phyloP scores from a whole-genome alignment of 2,888 invertebrate species.

The Nemotelus nigrinus region DNA sequence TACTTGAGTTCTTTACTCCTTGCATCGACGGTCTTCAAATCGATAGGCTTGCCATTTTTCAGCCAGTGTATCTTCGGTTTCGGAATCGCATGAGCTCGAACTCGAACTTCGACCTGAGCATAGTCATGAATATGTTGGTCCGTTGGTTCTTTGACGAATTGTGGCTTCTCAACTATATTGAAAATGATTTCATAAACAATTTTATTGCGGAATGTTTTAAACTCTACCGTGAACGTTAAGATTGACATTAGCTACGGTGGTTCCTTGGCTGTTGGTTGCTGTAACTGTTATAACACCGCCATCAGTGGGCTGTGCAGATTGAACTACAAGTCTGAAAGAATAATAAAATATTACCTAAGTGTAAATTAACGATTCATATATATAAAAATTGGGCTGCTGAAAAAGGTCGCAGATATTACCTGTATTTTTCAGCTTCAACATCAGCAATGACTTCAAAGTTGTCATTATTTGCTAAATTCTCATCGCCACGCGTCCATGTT shows the following conservation, averaged over 20 bases:
- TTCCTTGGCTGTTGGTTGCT: constrained; percentile 82
- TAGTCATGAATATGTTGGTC: constrained; percentile 77
- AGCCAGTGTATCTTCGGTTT: constrained; percentile 85
- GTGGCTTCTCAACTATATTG: constrained; percentile 76
- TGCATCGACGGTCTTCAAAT: constrained; percentile 66
- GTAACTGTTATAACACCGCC: constrained; percentile 81
- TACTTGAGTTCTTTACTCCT: constrained; percentile 57
- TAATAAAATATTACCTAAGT: background rate
- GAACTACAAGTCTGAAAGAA: constrained; percentile 72
- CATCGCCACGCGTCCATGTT: constrained; percentile 72
- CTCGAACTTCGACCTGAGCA: constrained; percentile 73
- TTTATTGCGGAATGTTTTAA: constrained; percentile 9
- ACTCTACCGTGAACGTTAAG: constrained; percentile 79
- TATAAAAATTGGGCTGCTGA: background rate
- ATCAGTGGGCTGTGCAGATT: constrained; percentile 76
- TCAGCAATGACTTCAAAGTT: constrained; percentile 65
- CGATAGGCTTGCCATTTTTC: constrained; percentile 73
- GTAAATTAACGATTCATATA: background rate
- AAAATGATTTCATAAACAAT: background rate
- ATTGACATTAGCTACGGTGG: constrained; percentile 74
- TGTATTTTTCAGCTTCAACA: constrained; percentile 63
- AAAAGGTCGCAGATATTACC: constrained; percentile 55
- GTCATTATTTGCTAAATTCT: constrained; percentile 64
- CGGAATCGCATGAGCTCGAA: constrained; percentile 83
- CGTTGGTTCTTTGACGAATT: constrained; percentile 77